phyloP scores from a whole-genome alignment of 2,113 vertebrate genomes.

The Heloderma charlesbogerti region DNA sequence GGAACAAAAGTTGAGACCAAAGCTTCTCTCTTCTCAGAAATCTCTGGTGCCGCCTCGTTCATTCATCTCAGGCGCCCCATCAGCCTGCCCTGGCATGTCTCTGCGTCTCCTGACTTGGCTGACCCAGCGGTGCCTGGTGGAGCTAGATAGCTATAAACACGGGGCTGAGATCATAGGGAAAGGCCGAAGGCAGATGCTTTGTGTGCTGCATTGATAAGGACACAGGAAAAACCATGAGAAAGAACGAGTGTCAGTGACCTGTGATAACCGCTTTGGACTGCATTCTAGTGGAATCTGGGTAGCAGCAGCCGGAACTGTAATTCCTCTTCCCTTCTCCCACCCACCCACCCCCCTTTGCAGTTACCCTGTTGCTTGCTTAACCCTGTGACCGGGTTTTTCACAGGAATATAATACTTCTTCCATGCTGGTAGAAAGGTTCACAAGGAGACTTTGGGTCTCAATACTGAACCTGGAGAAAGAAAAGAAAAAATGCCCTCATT shows the following conservation, averaged over 20 bases:
- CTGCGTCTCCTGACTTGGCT: constrained; percentile 66
- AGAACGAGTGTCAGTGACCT: constrained; percentile 54
- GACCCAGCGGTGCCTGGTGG: constrained; percentile 71
- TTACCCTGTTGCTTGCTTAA: constrained; percentile 71
- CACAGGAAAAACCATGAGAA: constrained; percentile 80
- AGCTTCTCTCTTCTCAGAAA: constrained; percentile 12
- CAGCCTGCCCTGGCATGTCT: constrained; percentile 71
- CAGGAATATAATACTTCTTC: constrained; percentile 52
- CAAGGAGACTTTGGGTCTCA: constrained; percentile 44
- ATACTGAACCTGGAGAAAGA: constrained; percentile 54
- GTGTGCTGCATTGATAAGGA: constrained; percentile 79
- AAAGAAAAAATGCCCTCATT: no score
- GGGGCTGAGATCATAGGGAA: constrained; percentile 70
- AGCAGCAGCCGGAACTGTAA: constrained; percentile 55
- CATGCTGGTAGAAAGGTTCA: constrained; percentile 27
- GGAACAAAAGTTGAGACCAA: neutral
- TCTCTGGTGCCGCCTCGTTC: constrained; percentile 55
- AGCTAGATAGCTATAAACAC: constrained; percentile 74
- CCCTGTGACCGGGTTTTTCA: constrained; percentile 71
- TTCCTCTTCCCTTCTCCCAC: constrained; percentile 42
- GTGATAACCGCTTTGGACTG: constrained; percentile 72
- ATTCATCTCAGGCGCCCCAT: constrained; percentile 64
- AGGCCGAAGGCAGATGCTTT: constrained; percentile 73
- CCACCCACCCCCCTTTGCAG: constrained; percentile 4
- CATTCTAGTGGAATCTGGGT: constrained; percentile 66